phyloP scores from a whole-genome alignment of 2,113 vertebrate species.

The Pygoscelis adeliae region DNA sequence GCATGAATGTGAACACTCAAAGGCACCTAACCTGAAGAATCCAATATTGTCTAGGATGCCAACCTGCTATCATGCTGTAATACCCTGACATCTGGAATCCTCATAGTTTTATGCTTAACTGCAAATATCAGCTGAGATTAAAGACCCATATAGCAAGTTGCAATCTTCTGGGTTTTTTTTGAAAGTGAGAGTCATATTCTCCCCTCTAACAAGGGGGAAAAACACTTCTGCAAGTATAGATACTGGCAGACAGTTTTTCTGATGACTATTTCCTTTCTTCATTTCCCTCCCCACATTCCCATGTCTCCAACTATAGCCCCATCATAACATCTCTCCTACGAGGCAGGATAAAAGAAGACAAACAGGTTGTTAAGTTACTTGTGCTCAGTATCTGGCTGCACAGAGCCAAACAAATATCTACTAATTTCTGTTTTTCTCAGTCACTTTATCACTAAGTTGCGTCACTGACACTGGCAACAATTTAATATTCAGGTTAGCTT shows the following conservation, averaged over 20 bases:
- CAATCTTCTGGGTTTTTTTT: slow-evolving; percentile 63
- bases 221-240: slow-evolving; percentile 38
- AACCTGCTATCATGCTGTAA: slow-evolving; percentile 65
- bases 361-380: slow-evolving; percentile 2
- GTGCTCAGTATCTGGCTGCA: slow-evolving; percentile 1
- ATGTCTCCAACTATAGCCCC: slow-evolving; percentile 25
- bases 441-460: not conserved
- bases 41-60: slow-evolving; percentile 31
- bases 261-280: slow-evolving; percentile 38
- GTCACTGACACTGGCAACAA: not conserved
- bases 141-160: slow-evolving; percentile 63
- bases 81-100: slow-evolving; percentile 61
- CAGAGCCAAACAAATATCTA: not conserved
- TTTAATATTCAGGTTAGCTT: not conserved
- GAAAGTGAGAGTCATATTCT: slow-evolving; percentile 67
- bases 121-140: slow-evolving; percentile 71
- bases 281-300: not conserved
- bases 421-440: not conserved
- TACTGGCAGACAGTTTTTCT: slow-evolving; percentile 62
- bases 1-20: not conserved
- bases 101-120: slow-evolving; percentile 65
- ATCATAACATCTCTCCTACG: slow-evolving; percentile 20
- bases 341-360: not conserved
- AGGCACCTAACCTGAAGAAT: slow-evolving; percentile 22
- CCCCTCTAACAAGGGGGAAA: slow-evolving; percentile 60